phyloP scores from a whole-genome alignment of 2,797 vertebrate genomes.

The Tapera naevia region DNA sequence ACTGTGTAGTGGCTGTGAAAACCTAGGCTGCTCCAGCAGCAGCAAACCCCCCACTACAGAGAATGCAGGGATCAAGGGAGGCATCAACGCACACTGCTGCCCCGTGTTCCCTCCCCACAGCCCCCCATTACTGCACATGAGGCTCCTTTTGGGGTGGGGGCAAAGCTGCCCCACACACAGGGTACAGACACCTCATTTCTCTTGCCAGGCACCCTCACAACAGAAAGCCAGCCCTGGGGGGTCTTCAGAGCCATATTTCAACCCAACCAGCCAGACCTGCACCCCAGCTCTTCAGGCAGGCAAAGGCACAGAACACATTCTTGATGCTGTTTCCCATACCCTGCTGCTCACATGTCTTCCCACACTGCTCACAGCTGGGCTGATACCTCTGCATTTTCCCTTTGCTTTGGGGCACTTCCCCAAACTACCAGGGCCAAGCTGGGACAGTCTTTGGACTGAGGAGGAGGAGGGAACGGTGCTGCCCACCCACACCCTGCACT shows the following conservation, averaged over 20 bases:
- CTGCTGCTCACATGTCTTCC: accelerated
- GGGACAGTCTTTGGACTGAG: accelerated
- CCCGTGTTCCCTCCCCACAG: not conserved
- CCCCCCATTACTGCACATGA: accelerated
- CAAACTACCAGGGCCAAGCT: not conserved
- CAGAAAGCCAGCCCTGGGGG: not conserved
- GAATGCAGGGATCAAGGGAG: accelerated
- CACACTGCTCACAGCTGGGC: not conserved
- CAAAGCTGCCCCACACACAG: too few relatives aligned
- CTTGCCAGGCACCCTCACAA: not conserved
- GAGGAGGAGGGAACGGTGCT: not conserved
- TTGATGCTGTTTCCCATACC: not conserved
- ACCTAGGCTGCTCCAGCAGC: not conserved
- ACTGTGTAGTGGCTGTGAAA: accelerated
- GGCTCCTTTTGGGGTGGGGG: accelerated
- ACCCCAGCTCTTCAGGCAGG: not conserved
- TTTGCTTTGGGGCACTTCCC: not conserved
- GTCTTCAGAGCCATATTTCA: not conserved
- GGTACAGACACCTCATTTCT: not conserved
- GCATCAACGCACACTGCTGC: not conserved
- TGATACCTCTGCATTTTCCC: not conserved
- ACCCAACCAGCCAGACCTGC: not conserved
- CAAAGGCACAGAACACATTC: not conserved
- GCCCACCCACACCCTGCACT: not conserved
- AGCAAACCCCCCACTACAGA: not conserved